Evolutionary conservation across 1,140 invertebrate species (phyloP).

Genomic region (Drosophila pachea): DNA sequence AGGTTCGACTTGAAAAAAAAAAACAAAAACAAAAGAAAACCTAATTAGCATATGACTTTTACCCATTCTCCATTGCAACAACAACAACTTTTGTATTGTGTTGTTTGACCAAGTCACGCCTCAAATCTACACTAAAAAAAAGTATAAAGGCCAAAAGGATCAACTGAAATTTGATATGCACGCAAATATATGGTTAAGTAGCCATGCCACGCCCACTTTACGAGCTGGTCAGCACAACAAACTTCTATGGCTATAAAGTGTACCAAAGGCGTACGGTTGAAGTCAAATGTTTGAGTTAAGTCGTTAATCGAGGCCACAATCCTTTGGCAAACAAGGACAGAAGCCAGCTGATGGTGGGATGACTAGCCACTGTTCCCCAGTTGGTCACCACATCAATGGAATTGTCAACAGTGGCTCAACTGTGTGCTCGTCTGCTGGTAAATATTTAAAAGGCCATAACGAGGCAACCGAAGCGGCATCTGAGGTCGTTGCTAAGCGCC

Average conservation of each 20-base stretch:
- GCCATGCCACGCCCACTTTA: conserved; percentile 3
- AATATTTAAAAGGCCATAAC: conserved; percentile 66
- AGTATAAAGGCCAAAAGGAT: background rate
- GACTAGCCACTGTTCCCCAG: background rate
- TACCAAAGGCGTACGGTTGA: conserved; percentile 1
- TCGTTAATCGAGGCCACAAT: conserved; percentile 27
- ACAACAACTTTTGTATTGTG: too few species aligned
- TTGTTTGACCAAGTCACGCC: background rate
- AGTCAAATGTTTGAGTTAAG: conserved; percentile 18
- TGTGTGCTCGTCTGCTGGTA: conserved; percentile 34
- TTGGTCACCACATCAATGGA: conserved; percentile 26
- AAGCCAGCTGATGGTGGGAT: background rate
- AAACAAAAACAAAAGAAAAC: too few species aligned
- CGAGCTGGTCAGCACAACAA: background rate
- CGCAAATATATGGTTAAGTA: background rate
- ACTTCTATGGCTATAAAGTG: conserved; percentile 6
- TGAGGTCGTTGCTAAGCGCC: conserved; percentile 4
- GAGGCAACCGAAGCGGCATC: conserved; percentile 10
- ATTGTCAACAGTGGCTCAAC: conserved; percentile 37
- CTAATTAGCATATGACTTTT: too few species aligned
- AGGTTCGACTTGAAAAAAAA: too few species aligned
- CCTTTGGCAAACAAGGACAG: conserved; percentile 12
- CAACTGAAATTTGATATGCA: background rate
- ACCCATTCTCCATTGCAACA: too few species aligned
- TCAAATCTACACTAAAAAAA: background rate